Base-by-base conservation (phyloP, 2,797 vertebrate genomes). In the Vespertilio murinus region DNA sequence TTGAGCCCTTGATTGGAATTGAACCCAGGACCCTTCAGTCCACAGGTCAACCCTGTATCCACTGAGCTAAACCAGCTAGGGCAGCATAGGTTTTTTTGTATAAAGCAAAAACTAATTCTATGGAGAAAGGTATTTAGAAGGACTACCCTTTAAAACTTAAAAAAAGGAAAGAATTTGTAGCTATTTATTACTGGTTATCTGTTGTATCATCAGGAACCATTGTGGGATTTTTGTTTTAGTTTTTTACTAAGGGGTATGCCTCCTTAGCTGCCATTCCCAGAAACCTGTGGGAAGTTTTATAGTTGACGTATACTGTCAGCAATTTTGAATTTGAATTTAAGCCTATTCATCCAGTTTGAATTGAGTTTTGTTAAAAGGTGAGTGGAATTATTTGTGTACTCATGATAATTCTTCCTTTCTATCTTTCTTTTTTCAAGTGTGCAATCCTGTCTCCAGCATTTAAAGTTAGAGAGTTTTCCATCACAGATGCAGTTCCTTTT, bases 381-480 rank as follows among this genome's bases (percentile, higher is more conserved):
- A 88, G 1, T 92, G 65, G 75, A 88, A 67, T 25, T 89, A 52
- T 67, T 84, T 30, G n/a, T 22, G 28, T 47, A n/a, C 49, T 95
- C 10, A 35, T 14, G 13, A 30, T 74, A 45, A 42, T 70, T 16
- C 8, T 78, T 86, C 6, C 56, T 49, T 81, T n/a, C 11, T 96
- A 0, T 71, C 17, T 95, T 7, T 85, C 75, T 79, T 86, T 78
- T 74, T 86, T 94, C n/a, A 88, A 99, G 98, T 98, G 98, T 97
- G 98, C 98, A 65, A 98, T 98, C 93, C 97, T 99, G 95, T 99
- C 98, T 40, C 98, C 98, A 54, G 98, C 98, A 69, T 98, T 98
- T 97, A 98, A 98, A 98, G 98, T 99, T 69, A 94, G 98, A 97
- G 98, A 99, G 40, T 99, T 99, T 94, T 98, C 98, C 17, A 98